Evolutionary conservation across 2,888 invertebrate genomes (phyloP), one percentile per base, ranked within the genome.

Genomic region (Acanthococcus lagerstroemiae): DNA sequence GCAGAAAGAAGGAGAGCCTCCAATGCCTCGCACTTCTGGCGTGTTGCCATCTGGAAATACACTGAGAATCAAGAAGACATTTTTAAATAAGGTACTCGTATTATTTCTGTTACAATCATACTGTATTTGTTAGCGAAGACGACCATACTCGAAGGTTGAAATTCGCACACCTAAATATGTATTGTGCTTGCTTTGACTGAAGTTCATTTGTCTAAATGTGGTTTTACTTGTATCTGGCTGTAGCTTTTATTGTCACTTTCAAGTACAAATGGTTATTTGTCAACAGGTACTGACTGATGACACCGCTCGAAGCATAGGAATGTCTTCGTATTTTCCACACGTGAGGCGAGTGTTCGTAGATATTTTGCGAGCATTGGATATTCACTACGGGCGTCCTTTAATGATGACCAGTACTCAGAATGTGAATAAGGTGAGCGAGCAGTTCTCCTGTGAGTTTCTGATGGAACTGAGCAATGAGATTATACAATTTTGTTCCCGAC

Each of bases 1-100:
- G 74, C 99, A 99, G 76, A 96, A 96, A 74, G 97, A 99, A 75
- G 96, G 96, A 0, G 96, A 97, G 73, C 99, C 99, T 0, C 97
- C 96, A 0, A 97, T 97, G 97, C 97, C 97, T 0, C 82, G 95
- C 70, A 93, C 95, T 0, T 90, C 95, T 67, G 95, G 95, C 0
- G 92, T 92, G 0, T 77, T 96, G 65, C 96, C 96, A 0, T 96
- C 95, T 0, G 96, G 96, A 0, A 95, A 93, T 75, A 96, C 96
- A 0, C 78, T 94, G 68, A 81, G 96, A 27, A 91, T 95, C 0
- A 94, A 95, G 76, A 95, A 95, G 76, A 96, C 95, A 0, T 96
- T 93, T 76, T 79, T 97, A 3, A 96, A 94, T 75, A 95, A 95
- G 75, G 82, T 78, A 44, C 12, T 9, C 15, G 4, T 50, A 12